Evolutionary conservation across 2,113 vertebrate genomes (phyloP), one percentile per base, ranked within the genome.

Genomic region (Gavialis gangeticus): DNA sequence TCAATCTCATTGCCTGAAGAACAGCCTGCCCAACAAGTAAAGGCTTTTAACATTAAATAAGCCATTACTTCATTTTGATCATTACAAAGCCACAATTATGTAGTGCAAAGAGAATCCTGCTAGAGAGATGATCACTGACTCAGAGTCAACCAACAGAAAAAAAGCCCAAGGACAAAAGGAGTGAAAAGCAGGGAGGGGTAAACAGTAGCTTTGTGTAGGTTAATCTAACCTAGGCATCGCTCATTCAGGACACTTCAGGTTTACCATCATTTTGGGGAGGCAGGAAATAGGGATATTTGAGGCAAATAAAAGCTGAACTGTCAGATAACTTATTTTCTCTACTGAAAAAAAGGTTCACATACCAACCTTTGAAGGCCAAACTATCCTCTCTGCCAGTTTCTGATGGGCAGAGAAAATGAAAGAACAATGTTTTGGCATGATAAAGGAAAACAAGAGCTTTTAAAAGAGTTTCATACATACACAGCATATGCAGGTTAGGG

Each of bases 341-440:
- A 34, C 27, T 84, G 80, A 54, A 0, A 25, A 0, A 37, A 19
- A 7, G 14, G 13, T 57, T 60, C 15, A 34, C 57, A 16, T 0
- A 0, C 21, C 34, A 27, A 37, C 27, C 66, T 28, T 9, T 6
- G 63, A 28, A 69, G 79, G 25, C 11, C 10, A 0, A 59, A 63
- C 46, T 34, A 18, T 6, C 46, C 17, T 81, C 67, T 37, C 54
- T 27, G 60, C 10, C 4, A 46, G n/a, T 1, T 79, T 37, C 76
- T 59, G 64, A 59, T 17, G 54, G 37, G 75, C 6, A 66, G 27
- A 62, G 73, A 67, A 82, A 76, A 71, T 37, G 5, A 2, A 64
- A 62, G 63, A 19, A 82, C 27, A 12, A 25, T 1, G 27, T 22
- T 16, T 8, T 22, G 59, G 21, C 5, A 34, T 80, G 46, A 78